Evolutionary conservation across 2,797 vertebrate genomes (phyloP).

Genomic region (Danio tinwini): DNA sequence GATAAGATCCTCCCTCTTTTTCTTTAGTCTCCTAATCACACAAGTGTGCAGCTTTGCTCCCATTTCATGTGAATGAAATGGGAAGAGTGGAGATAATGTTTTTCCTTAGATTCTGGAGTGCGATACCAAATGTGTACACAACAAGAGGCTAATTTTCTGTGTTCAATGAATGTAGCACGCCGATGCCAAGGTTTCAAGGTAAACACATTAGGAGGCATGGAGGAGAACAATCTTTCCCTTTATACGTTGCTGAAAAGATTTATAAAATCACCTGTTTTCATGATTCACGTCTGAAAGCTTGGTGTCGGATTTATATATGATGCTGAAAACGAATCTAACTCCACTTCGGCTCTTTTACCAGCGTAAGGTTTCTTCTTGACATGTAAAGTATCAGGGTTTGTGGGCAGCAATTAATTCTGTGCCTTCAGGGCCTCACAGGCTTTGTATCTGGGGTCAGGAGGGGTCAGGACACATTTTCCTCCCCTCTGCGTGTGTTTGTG

Average conservation of each 20-base stretch:
- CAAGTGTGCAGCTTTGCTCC: constrained; percentile 63
- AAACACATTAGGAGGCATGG: constrained; percentile 61
- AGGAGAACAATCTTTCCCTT: constrained; percentile 5
- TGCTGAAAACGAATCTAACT: constrained; percentile 47
- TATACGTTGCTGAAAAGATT: neutral
- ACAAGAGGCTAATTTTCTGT: constrained; percentile 78
- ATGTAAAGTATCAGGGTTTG: constrained; percentile 77
- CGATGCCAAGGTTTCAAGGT: constrained; percentile 67
- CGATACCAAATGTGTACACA: constrained; percentile 82
- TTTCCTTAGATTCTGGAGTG: constrained; percentile 74
- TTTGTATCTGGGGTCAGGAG: constrained; percentile 80
- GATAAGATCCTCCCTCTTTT: constrained; percentile 59
- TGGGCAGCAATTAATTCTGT: constrained; percentile 80
- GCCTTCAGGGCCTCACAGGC: constrained; percentile 80
- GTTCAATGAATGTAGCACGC: constrained; percentile 71
- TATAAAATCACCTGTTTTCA: constrained; percentile 26
- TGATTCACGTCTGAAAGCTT: constrained; percentile 17
- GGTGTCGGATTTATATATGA: constrained; percentile 46
- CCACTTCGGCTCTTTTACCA: constrained; percentile 51
- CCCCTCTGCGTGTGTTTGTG: constrained; percentile 51
- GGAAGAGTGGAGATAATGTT: constrained; percentile 72
- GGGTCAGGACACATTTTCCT: constrained; percentile 79
- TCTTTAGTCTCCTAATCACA: constrained; percentile 71
- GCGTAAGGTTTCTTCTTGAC: constrained; percentile 70
- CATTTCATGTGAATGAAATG: constrained; percentile 75